These are phyloP conservation scores for Falco peregrinus DNA, from an alignment of 2,797 vertebrate species.

Conservation along the genomic window DNA sequence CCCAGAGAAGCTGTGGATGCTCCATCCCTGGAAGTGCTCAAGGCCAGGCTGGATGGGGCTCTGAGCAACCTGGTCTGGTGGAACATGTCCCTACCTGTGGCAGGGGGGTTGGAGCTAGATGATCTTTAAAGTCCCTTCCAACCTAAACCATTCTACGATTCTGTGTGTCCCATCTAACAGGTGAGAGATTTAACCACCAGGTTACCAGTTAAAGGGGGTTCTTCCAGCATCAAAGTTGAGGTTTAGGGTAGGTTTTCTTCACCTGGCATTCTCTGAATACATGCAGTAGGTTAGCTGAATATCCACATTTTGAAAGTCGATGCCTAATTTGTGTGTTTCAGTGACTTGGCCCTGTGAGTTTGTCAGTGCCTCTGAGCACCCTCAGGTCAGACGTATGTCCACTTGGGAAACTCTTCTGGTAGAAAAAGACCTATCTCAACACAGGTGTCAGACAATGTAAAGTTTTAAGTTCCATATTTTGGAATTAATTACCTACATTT, in stretches of 20 bases:
- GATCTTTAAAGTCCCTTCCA: too few species aligned
- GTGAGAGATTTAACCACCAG: neutral
- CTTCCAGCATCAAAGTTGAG: neutral
- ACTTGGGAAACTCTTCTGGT: neutral
- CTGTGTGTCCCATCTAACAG: accelerated
- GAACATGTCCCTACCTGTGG: too few species aligned
- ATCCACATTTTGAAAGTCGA: neutral
- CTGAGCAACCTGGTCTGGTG: too few species aligned
- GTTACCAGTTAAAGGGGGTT: neutral
- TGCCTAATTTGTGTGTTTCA: neutral
- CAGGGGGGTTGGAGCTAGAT: too few species aligned
- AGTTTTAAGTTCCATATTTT: neutral
- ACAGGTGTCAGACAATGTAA: neutral
- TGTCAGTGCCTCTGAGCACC: neutral
- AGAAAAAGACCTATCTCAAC: neutral
- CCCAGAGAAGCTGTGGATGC: too few species aligned
- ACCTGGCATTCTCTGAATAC: neutral
- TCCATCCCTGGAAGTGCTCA: too few species aligned
- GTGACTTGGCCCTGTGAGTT: neutral
- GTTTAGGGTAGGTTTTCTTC: neutral
- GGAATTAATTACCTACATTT: neutral
- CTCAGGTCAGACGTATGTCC: neutral
- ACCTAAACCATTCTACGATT: too few species aligned
- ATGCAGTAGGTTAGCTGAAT: neutral
- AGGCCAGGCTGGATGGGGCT: too few species aligned